Percentiles rank a stretch among this genome's conserved stretches.
Conservation (phyloP, 2,113 vertebrate species). For the Triplophysa tibetana region DNA sequence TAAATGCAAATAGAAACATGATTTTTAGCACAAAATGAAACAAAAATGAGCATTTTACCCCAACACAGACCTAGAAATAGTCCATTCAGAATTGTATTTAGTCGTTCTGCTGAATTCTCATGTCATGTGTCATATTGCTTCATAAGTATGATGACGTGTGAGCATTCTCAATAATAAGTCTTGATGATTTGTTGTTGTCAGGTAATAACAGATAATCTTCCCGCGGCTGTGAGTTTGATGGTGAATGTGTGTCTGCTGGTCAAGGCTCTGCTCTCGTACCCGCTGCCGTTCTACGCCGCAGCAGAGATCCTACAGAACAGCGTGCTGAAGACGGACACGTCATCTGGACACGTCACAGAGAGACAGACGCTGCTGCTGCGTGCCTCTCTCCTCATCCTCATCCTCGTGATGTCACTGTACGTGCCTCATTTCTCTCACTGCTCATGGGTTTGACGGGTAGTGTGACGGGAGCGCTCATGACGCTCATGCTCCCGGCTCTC, state of each 20-base stretch:
- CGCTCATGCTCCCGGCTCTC: conserved; percentile 78
- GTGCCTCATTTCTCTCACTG: conserved; percentile 76
- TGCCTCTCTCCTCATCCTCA: conserved; percentile 71
- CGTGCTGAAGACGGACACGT: conserved; percentile 50
- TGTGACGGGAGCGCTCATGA: conserved; percentile 74
- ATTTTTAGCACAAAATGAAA: too few relatives aligned
- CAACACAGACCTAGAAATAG: too few relatives aligned
- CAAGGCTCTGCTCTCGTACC: conserved; percentile 80
- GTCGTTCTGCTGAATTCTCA: too few relatives aligned
- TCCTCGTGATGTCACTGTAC: conserved; percentile 73
- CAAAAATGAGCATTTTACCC: too few relatives aligned
- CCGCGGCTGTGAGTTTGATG: conserved; percentile 71
- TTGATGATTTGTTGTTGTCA: not conserved
- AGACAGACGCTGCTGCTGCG: conserved; percentile 60
- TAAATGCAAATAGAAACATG: too few relatives aligned
- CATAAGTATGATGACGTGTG: too few relatives aligned
- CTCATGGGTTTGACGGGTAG: conserved; percentile 81
- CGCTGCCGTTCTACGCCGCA: conserved; percentile 79
- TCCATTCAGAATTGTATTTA: too few relatives aligned
- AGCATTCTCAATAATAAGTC: too few relatives aligned
- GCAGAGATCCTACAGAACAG: conserved; percentile 73
- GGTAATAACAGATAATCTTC: conserved; percentile 79
- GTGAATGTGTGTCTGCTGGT: conserved; percentile 78
- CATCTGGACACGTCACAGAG: conserved; percentile 26
- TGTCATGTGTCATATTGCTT: too few relatives aligned